Conservation (phyloP, 2,113 vertebrate genomes). For the Rhynchomys soricoides region DNA sequence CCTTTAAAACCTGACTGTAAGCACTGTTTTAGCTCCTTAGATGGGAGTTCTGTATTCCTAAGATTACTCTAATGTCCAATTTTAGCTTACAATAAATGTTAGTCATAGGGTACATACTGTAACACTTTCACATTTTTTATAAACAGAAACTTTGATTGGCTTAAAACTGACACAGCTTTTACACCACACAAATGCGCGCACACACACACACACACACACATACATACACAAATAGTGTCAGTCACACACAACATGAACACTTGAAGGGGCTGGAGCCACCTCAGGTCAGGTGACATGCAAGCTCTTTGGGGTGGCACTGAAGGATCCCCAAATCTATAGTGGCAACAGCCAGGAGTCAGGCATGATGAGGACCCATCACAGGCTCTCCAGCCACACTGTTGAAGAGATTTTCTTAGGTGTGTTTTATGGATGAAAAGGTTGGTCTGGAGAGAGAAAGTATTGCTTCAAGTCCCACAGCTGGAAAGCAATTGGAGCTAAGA, state of each 20-base stretch:
- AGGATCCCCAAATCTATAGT: neutral
- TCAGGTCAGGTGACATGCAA: neutral
- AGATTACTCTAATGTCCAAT: neutral
- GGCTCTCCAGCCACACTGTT: neutral
- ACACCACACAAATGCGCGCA: neutral
- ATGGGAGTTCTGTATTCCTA: slow-evolving; percentile 21
- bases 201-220: neutral
- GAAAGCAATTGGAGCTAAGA: neutral
- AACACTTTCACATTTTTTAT: slow-evolving; percentile 6
- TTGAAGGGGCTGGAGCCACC: neutral
- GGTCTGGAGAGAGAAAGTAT: neutral
- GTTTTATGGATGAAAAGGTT: neutral
- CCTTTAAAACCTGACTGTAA: slow-evolving; percentile 8
- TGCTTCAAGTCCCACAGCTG: slow-evolving; percentile 18
- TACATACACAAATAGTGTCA: neutral
- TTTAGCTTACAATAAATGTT: slow-evolving; percentile 6
- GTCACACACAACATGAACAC: neutral
- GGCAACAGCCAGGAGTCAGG: neutral
- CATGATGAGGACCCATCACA: neutral
- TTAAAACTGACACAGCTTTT: neutral
- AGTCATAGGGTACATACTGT: neutral
- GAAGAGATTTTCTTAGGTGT: neutral
- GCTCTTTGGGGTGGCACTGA: neutral
- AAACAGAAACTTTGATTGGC: neutral
- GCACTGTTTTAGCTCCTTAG: slow-evolving; percentile 34